Evolutionary conservation across 2,113 vertebrate species (phyloP).

Genomic region (Alethe diademata): DNA sequence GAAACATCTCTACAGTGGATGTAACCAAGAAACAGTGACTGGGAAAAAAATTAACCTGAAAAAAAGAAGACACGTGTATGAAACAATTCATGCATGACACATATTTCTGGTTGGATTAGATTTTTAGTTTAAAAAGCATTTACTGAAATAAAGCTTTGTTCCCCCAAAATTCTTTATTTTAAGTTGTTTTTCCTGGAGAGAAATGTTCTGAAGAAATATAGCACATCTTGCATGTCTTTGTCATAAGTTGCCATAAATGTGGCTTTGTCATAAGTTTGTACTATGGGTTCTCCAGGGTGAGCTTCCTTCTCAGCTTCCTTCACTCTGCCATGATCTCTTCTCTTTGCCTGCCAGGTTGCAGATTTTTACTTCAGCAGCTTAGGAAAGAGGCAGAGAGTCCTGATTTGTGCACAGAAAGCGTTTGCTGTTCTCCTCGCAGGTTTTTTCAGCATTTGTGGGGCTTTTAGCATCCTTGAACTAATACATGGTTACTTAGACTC

Average conservation of each 20-base stretch:
- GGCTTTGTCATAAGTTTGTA: neutral
- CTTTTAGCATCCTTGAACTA: neutral
- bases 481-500: neutral
- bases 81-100: neutral
- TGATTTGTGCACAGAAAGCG: neutral
- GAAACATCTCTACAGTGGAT: neutral
- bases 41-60: neutral
- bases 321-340: neutral
- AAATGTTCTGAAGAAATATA: neutral
- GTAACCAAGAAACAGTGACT: neutral
- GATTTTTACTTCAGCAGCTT: neutral
- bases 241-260: no score
- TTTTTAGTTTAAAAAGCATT: neutral
- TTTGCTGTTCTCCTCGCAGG: neutral
- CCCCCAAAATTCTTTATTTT: neutral
- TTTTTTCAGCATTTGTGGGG: neutral
- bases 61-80: rapidly evolving
- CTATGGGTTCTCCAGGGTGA: neutral
- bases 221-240: neutral
- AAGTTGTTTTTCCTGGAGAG: neutral
- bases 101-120: neutral
- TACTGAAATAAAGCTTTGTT: neutral
- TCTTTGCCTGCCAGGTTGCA: neutral
- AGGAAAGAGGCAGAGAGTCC: neutral
- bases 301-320: neutral